Evolutionary conservation across 2,888 invertebrate species (phyloP).

Genomic region (Siphlonurus alternatus): DNA sequence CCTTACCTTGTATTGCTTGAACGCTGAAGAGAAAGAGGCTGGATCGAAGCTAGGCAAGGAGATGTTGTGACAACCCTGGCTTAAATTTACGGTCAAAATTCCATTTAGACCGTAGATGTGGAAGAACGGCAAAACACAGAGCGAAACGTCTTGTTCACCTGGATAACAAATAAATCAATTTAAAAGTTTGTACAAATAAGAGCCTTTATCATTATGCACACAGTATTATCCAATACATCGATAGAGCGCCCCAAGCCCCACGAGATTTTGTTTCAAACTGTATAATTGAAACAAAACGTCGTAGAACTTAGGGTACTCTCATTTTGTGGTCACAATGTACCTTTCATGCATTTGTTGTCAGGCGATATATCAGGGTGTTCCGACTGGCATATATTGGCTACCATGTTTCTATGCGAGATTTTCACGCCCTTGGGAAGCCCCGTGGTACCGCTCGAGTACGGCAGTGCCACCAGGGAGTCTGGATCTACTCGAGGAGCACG

Average conservation of each 20-base stretch:
- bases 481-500: not conserved
- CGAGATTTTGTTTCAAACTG: too few species aligned
- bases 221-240: too few species aligned
- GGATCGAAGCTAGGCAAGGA: conserved; percentile 54
- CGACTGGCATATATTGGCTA: conserved; percentile 35
- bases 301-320: too few species aligned
- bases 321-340: too few species aligned
- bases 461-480: conserved; percentile 29
- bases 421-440: conserved; percentile 68
- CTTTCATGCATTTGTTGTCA: not conserved
- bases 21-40: conserved; percentile 47
- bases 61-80: conserved; percentile 41
- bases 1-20: conserved; percentile 35
- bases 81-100: conserved; percentile 41
- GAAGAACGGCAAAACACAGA: conserved; percentile 57
- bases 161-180: conserved; percentile 16
- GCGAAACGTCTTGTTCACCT: conserved; percentile 34
- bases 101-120: conserved; percentile 63
- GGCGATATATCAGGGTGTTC: conserved; percentile 5
- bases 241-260: too few species aligned
- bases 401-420: conserved; percentile 51
- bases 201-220: not conserved
- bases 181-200: not conserved
- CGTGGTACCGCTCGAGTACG: conserved; percentile 58
- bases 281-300: too few species aligned